Evolutionary conservation across 2,113 vertebrate species (phyloP).

Genomic region (Rhinoderma darwinii): DNA sequence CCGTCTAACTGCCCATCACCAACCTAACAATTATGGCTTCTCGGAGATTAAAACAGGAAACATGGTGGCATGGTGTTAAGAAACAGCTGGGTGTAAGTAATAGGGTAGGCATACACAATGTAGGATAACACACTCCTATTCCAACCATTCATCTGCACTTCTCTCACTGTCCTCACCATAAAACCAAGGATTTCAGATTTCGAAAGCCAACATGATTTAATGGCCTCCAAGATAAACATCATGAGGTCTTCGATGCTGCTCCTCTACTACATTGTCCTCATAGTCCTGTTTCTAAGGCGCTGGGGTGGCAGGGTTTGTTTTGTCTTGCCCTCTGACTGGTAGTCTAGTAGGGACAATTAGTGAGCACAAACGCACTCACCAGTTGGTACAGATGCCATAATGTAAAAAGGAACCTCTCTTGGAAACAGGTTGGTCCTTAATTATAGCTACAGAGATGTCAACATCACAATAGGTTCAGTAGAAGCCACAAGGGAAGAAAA

Average conservation of each 20-base stretch:
- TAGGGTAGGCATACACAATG: slow-evolving; percentile 31
- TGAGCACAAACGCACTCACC: too few species aligned
- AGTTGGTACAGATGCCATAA: too few species aligned
- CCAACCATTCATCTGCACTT: slow-evolving; percentile 13
- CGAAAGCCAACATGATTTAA: slow-evolving; percentile 9
- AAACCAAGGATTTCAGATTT: slow-evolving; percentile 5
- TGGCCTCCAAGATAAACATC: slow-evolving; percentile 26
- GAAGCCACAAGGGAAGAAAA: slow-evolving; percentile 8
- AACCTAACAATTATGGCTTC: too few species aligned
- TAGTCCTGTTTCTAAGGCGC: too few species aligned
- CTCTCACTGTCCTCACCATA: slow-evolving; percentile 27
- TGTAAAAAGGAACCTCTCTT: neutral
- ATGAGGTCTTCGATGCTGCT: slow-evolving; percentile 16
- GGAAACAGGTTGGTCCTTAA: neutral
- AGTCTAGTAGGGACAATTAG: too few species aligned
- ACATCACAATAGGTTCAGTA: neutral
- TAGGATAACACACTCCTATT: neutral
- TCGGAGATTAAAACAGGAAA: too few species aligned
- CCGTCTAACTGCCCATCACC: too few species aligned
- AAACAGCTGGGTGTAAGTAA: too few species aligned
- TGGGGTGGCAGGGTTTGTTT: too few species aligned
- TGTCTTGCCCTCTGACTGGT: too few species aligned
- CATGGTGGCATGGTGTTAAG: too few species aligned
- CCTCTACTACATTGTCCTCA: neutral
- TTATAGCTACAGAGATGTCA: neutral